Base-by-base conservation (phyloP, 1,140 invertebrate genomes). In the Euglossa dilemma region DNA sequence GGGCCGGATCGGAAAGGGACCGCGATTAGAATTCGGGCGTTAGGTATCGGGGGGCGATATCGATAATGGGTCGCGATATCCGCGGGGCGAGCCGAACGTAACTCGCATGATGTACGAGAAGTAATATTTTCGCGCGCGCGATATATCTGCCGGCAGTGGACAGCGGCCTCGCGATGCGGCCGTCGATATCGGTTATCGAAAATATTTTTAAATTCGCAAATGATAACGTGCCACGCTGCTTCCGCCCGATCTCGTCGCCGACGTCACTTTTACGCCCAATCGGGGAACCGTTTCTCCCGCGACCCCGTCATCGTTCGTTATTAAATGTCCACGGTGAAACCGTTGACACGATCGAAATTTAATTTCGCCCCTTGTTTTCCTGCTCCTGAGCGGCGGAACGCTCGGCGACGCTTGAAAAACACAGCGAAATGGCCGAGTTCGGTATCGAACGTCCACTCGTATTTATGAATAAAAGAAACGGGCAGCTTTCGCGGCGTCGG, bases 71-170 rank as follows among this genome's bases (percentile, higher is more conserved):
- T 56, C 87, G 23, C 80, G 87, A 86, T 89, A 89, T 85, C 87
- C 78, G 85, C 70, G 75, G 63, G 71, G 54, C 47, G 47, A 47
- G 73, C 23, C 23, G 73, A 75, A 82, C 75, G 73, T 80, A 71
- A 36, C 56, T 28, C 80, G 71, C 81, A 80, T 90, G 88, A 90
- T 83, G 87, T 87, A 89, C 90, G 84, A 86, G 87, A 89, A 91
- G 90, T 91, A 88, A 91, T 91, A 91, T 91, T 91, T 91, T 87
- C 66, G 85, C 79, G 57, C 73, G 73, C 75, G 80, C 85, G 73
- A 91, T 91, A 85, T 85, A 91, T 91, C 90, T 89, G 85, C 89
- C 76, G 74, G 80, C 80, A 72, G 85, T 85, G 83, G 85, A 89
- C 85, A 85, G 89, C 83, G 64, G 61, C 61, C 80, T 71, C 70